Percentiles rank a stretch among this genome's conserved stretches.
Evolutionary conservation across 2,888 invertebrate species (phyloP).

Genomic region (Ophioninae sp.): DNA sequence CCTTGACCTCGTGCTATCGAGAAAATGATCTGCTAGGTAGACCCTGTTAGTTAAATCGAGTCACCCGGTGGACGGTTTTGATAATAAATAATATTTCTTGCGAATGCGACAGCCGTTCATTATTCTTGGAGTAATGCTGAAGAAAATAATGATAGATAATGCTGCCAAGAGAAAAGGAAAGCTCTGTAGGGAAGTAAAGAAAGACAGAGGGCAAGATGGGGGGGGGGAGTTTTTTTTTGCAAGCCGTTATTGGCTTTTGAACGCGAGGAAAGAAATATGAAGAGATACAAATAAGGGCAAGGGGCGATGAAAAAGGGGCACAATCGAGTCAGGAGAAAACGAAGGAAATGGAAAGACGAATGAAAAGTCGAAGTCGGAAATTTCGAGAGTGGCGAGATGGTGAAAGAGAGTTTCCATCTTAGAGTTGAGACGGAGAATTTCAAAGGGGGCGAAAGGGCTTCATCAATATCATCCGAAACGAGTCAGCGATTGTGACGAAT

Average conservation of each 20-base stretch:
- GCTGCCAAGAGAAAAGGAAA: constrained; percentile 31
- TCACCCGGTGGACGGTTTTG: too few species aligned
- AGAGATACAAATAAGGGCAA: constrained; percentile 20
- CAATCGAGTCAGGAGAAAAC: constrained; percentile 27
- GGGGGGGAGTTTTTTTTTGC: constrained; percentile 42
- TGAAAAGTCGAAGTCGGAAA: constrained; percentile 30
- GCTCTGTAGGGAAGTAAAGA: not conserved
- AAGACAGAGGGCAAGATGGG: constrained; percentile 12
- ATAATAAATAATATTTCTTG: constrained; percentile 37
- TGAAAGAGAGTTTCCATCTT: constrained; percentile 18
- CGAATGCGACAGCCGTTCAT: constrained; percentile 11
- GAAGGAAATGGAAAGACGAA: constrained; percentile 11
- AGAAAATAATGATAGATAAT: constrained; percentile 57
- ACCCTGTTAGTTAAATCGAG: too few species aligned
- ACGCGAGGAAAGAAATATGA: constrained; percentile 26
- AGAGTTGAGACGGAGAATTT: not conserved
- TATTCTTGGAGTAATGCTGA: constrained; percentile 33
- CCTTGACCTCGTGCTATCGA: too few species aligned
- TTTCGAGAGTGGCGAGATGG: not conserved
- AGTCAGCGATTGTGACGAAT: constrained; percentile 58
- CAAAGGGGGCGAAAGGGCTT: constrained; percentile 41
- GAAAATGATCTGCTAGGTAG: too few species aligned
- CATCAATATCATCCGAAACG: constrained; percentile 54
- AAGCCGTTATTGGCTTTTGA: constrained; percentile 59
- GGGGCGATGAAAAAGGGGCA: not conserved